A percentile compares a stretch with the other conserved stretches of the same genome.
Evolutionary conservation across 2,888 invertebrate species (phyloP).

Genomic region (Phymatocera aterrima): DNA sequence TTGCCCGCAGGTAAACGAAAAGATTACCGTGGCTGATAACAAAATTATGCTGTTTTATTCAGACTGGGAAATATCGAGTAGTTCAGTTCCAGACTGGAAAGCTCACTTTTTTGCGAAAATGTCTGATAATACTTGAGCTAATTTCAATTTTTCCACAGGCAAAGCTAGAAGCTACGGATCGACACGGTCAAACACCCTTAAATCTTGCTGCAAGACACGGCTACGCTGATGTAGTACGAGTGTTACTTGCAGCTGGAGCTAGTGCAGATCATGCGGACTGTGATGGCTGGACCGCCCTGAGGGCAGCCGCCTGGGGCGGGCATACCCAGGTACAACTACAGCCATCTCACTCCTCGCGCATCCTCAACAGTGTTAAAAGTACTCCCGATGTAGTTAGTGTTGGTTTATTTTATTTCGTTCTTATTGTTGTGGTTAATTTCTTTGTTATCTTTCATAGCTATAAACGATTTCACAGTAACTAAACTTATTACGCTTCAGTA

Average conservation of each 20-base stretch:
- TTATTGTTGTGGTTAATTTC: constrained; percentile 54
- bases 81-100: neutral
- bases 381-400: constrained; percentile 59
- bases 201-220: constrained; percentile 91
- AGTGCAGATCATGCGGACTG: constrained; percentile 86
- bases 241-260: constrained; percentile 80
- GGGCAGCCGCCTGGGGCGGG: constrained; percentile 97
- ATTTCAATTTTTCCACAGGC: constrained; percentile 59
- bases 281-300: constrained; percentile 93
- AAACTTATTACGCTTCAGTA: neutral
- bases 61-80: neutral
- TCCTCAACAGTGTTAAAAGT: constrained; percentile 59
- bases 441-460: neutral
- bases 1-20: constrained; percentile 74
- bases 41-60: neutral
- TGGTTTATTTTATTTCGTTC: constrained; percentile 57
- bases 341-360: constrained; percentile 58
- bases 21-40: neutral
- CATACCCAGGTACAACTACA: constrained; percentile 84
- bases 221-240: constrained; percentile 83
- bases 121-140: neutral
- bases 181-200: constrained; percentile 90
- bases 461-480: neutral
- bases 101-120: neutral
- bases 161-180: constrained; percentile 81